Evolutionary conservation across 2,113 vertebrate genomes (phyloP).

Genomic region (Menidia beryllina): DNA sequence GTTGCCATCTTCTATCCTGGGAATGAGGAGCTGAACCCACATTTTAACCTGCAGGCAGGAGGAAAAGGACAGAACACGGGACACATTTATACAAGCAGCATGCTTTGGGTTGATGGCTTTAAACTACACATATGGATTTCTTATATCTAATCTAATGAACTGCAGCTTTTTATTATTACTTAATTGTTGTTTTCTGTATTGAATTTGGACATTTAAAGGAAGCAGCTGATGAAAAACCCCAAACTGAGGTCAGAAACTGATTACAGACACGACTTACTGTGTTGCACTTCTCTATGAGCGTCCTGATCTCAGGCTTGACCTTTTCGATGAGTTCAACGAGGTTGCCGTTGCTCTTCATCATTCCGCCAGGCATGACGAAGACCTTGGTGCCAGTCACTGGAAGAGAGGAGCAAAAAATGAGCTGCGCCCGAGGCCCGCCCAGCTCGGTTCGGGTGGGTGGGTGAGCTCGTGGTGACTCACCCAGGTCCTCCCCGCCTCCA

Average conservation of each 20-base stretch:
- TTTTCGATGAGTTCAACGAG: conserved; percentile 98
- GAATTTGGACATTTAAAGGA: too few relatives aligned
- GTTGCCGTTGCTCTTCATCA: conserved; percentile 97
- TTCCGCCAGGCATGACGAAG: conserved; percentile 97
- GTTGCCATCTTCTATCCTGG: conserved; percentile 99
- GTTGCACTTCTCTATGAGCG: conserved; percentile 98
- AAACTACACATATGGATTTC: too few relatives aligned
- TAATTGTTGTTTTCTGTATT: too few relatives aligned
- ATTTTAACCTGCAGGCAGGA: conserved; percentile 92
- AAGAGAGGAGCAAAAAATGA: neutral
- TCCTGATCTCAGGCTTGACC: conserved; percentile 98
- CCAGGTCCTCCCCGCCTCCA: conserved; percentile 85
- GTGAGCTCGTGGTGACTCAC: conserved; percentile 71
- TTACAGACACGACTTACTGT: conserved; percentile 84
- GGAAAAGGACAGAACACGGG: neutral
- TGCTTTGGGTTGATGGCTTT: too few relatives aligned
- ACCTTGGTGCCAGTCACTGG: conserved; percentile 94
- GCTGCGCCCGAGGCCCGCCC: neutral
- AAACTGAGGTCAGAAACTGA: neutral
- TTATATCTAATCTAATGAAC: too few relatives aligned
- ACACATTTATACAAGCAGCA: too few relatives aligned
- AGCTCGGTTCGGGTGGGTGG: too few relatives aligned
- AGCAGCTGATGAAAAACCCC: neutral
- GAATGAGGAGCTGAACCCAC: conserved; percentile 99
- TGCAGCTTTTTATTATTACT: too few relatives aligned